Conservation (phyloP, 2,797 vertebrate species). For the Florisuga fusca region DNA sequence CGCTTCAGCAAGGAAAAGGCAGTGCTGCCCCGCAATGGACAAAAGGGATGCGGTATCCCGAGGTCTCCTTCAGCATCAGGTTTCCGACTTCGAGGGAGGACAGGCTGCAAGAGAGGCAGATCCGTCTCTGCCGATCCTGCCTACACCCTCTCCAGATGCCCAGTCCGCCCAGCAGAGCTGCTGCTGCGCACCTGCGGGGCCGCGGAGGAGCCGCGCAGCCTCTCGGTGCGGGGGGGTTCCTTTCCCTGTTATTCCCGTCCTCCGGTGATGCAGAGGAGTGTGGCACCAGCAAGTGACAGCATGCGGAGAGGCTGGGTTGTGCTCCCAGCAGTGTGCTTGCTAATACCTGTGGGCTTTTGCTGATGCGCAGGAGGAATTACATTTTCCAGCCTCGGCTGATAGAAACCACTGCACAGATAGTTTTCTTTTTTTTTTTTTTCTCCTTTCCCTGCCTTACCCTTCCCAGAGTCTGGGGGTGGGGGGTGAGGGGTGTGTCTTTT, state of each 20-base stretch:
- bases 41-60: neutral
- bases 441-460: rapidly evolving
- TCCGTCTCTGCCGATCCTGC: neutral
- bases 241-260: neutral
- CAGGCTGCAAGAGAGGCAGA: neutral
- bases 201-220: neutral
- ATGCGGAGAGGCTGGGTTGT: neutral
- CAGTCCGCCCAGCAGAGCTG: neutral
- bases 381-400: neutral
- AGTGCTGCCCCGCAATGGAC: conserved; percentile 62
- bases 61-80: neutral
- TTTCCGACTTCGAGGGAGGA: neutral
- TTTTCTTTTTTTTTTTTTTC: neutral
- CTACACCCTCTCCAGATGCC: neutral
- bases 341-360: neutral
- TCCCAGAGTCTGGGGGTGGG: too few species aligned
- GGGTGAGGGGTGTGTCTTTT: neutral
- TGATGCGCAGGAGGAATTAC: neutral
- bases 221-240: neutral
- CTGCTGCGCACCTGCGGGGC: neutral
- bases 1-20: neutral
- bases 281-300: neutral
- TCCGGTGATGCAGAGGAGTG: neutral
- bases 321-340: neutral
- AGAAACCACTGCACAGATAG: neutral